Evolutionary conservation across 2,888 invertebrate genomes (phyloP), one percentile per base, ranked within the genome.

Genomic region (Zygogramma bicolorata): DNA sequence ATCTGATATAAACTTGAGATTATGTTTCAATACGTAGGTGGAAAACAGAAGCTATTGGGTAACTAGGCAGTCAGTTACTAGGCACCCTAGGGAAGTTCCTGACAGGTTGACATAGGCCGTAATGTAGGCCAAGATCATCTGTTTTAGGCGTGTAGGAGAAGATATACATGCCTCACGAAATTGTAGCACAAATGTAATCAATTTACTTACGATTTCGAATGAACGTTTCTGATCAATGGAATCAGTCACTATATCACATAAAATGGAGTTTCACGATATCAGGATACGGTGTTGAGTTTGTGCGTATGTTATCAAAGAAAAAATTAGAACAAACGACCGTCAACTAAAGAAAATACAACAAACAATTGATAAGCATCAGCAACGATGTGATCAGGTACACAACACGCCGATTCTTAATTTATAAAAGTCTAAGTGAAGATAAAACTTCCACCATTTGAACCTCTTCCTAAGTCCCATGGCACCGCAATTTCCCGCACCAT

Each of bases 391-490:
- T 81, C 83, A 84, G 84, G 84, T 84, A 82, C 84, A 81, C 70
- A 77, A 80, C 78, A 78, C 80, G 77, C 68, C 68, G 69, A 70
- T 73, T 62, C 67, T 73, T 42, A 65, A 65, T 70, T 73, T 66
- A 59, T 73, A 73, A 79, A 82, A 81, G 83, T 85, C 83, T 82
- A 81, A 81, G 76, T 84, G 83, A 77, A 83, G 83, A 77, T 81
- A 80, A 77, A 82, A 84, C 78, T 85, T 85, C 85, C 85, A 84
- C 85, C 85, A 85, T 82, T 85, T 84, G 77, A 84, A 81, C 57
- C 85, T 80, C 75, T 84, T 85, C 79, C 82, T 84, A 73, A 82
- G 84, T 81, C 83, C 84, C 82, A 84, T 83, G 75, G 80, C 81
- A 73, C 62, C 27, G 49, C 65, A 40, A 62, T 58, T 66, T 68